Conservation (phyloP, 1,140 invertebrate species). For the Muscidifurax raptorellus region DNA sequence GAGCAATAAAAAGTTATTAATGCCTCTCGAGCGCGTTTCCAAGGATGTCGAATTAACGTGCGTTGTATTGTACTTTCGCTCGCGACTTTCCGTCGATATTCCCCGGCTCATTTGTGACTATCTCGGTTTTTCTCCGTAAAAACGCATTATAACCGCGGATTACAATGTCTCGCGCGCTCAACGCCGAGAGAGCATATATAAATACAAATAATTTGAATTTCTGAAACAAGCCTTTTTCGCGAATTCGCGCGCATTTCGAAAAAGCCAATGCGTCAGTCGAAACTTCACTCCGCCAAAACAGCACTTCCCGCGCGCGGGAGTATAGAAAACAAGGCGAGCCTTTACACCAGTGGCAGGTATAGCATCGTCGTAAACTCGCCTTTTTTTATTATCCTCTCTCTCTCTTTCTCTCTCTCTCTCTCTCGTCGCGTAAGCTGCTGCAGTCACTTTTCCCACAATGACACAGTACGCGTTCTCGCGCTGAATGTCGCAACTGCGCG, state of each 20-base stretch:
- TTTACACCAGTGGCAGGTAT: constrained; percentile 8
- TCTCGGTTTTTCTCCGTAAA: background rate
- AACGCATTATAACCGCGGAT: no score
- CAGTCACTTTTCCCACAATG: constrained; percentile 21
- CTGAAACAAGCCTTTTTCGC: background rate
- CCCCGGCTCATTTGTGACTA: background rate
- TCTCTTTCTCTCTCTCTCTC: background rate
- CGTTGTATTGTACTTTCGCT: background rate
- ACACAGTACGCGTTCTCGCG: background rate
- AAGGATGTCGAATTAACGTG: constrained; percentile 23
- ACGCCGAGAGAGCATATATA: background rate
- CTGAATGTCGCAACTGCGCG: background rate
- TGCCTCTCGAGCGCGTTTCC: constrained; percentile 10
- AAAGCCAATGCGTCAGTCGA: background rate
- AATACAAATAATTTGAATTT: background rate
- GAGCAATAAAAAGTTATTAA: constrained; percentile 34
- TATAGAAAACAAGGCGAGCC: background rate
- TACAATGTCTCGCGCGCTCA: background rate
- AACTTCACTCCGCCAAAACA: background rate
- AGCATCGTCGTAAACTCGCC: background rate
- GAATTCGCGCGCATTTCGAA: no score
- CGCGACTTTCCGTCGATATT: background rate
- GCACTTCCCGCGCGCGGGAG: background rate
- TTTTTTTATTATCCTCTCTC: background rate
- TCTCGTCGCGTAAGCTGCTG: background rate